Evolutionary conservation across 2,113 vertebrate genomes (phyloP), one percentile per base, ranked within the genome.

Genomic region (Willisornis vidua): DNA sequence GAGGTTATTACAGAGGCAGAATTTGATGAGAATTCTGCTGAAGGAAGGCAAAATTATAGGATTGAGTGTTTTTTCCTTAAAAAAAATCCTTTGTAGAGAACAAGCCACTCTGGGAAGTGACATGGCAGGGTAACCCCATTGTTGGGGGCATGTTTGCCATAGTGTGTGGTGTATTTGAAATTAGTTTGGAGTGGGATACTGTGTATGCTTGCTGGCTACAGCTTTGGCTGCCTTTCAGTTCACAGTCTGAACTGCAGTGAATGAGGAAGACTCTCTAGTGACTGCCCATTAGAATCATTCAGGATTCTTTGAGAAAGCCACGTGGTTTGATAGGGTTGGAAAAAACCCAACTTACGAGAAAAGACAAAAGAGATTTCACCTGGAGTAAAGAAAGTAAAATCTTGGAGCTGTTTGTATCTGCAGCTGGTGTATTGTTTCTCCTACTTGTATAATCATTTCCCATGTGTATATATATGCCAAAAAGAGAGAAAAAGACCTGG

Each of bases 21-120:
- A 61, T 95, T 81, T 91, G 61, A 93, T 86, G 72, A 74, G 43
- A 83, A 90, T 55, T 87, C 63, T 80, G 67, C 62, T 59, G 62
- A 93, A 85, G 76, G 90, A 83, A 93, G 79, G 68, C 48, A 73
- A 88, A 96, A 95, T 80, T 1, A 57, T 67, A 79, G 74, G 57
- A 18, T 17, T 79, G 90, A 7, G 1, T 51, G 1, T 41, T 82
- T 71, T 80, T 23, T 15, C 25, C 45, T 94, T 84, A 71, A n/a
- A 70, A 71, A 76, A n/a, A 55, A 33, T 76, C 82, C 31, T 90
- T 43, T 74, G 57, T 54, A 48, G 39, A 67, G 45, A 43, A 90
- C 87, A 93, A 84, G 12, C 7, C 57, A 72, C 59, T 68, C 72
- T 29, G 10, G 52, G 61, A 81, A 90, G 65, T 87, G 61, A 75